Evolutionary conservation across 2,797 vertebrate species (phyloP).

Genomic region (Ctenopoma kingsleyae): DNA sequence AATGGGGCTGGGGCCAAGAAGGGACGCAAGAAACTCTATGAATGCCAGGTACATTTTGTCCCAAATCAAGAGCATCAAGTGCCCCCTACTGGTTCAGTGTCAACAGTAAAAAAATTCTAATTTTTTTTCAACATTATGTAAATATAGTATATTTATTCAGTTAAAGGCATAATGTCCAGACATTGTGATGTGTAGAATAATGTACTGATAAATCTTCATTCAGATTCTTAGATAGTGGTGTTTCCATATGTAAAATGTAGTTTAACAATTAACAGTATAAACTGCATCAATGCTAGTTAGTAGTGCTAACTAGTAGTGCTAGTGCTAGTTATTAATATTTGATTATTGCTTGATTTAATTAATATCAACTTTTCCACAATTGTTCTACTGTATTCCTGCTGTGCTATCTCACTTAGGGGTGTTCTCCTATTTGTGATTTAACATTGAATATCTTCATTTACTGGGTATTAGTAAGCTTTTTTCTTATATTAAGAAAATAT

Average conservation of each 20-base stretch:
- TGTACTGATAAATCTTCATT: neutral
- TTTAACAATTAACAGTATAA: neutral
- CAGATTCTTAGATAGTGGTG: neutral
- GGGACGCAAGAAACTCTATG: constrained; percentile 97
- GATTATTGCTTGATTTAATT: too few relatives aligned
- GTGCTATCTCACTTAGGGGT: neutral
- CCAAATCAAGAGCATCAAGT: neutral
- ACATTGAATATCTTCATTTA: too few relatives aligned
- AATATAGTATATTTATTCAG: neutral
- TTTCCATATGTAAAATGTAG: neutral
- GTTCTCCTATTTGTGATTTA: too few relatives aligned
- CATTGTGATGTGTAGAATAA: neutral
- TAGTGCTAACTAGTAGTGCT: too few relatives aligned
- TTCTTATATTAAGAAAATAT: too few relatives aligned
- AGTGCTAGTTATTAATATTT: neutral
- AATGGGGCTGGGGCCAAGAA: constrained; percentile 97
- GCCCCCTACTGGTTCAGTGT: neutral
- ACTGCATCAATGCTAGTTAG: neutral
- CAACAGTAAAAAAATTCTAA: neutral
- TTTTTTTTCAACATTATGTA: neutral
- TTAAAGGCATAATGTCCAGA: neutral
- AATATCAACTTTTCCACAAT: too few relatives aligned
- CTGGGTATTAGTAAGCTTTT: too few relatives aligned
- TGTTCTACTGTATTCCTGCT: too few relatives aligned
- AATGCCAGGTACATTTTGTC: constrained; percentile 92